phyloP scores from a whole-genome alignment of 2,888 invertebrate genomes.

The Lydus trimaculatus region DNA sequence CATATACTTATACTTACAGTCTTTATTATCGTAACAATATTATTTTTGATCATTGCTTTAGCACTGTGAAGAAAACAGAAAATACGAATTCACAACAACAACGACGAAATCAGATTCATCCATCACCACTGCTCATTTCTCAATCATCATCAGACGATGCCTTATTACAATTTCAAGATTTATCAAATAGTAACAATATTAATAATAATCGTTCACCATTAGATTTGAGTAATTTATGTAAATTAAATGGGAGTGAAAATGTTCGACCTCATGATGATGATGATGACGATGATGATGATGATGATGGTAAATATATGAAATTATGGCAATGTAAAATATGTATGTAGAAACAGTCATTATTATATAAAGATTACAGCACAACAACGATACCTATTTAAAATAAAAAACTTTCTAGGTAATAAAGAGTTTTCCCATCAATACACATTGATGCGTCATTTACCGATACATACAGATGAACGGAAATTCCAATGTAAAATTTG shows the following conservation, averaged over 20 bases:
- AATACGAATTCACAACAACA: not conserved
- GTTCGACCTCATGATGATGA: constrained; percentile 69
- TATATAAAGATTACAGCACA: not conserved
- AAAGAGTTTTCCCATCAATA: constrained; percentile 81
- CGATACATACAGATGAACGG: constrained; percentile 78
- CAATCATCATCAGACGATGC: no score
- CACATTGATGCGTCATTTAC: constrained; percentile 77
- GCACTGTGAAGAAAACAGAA: not conserved
- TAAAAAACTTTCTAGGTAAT: constrained; percentile 63
- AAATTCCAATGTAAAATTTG: constrained; percentile 78
- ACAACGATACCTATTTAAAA: not conserved
- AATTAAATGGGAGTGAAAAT: constrained; percentile 29
- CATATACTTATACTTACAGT: no score
- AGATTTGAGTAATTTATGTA: constrained; percentile 29
- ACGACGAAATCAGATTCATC: not conserved
- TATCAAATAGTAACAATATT: not conserved
- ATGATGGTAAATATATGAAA: constrained; percentile 72
- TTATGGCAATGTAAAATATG: constrained; percentile 80
- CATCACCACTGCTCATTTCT: no score
- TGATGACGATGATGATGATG: constrained; percentile 63
- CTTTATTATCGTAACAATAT: no score
- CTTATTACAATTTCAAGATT: not conserved
- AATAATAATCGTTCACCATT: constrained; percentile 19
- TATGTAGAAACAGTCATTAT: constrained; percentile 46
- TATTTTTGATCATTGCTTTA: no score